These are phyloP conservation scores for Protophormia terraenovae DNA, from an alignment of 2,888 invertebrate genomes.

Conservation along the genomic window DNA sequence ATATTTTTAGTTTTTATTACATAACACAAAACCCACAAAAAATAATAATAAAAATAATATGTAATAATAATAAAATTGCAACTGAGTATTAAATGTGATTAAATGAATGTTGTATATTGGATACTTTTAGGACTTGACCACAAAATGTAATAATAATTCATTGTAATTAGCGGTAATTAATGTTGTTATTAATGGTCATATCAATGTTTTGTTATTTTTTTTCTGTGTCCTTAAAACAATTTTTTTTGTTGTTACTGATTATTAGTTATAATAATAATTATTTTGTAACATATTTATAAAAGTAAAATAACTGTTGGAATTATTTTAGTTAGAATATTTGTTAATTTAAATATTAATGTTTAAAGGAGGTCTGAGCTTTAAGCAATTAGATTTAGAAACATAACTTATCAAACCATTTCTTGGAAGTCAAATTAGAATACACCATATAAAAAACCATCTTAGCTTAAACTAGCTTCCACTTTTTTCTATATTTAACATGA, in stretches of 20 bases:
- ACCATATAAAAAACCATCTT: too few relatives aligned
- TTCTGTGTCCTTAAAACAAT: background rate
- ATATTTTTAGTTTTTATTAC: background rate
- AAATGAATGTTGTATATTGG: too few relatives aligned
- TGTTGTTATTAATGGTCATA: slow-evolving; percentile 61
- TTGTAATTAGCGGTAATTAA: slow-evolving; percentile 68
- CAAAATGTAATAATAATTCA: slow-evolving; percentile 58
- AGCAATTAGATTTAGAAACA: too few relatives aligned
- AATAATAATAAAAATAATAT: background rate
- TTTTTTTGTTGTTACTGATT: background rate
- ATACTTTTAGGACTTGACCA: slow-evolving; percentile 30
- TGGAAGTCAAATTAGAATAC: too few relatives aligned
- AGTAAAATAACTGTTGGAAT: background rate
- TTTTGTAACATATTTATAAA: background rate
- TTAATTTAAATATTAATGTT: background rate
- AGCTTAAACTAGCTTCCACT: too few relatives aligned
- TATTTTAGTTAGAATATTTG: background rate
- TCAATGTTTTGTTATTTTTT: slow-evolving; percentile 11
- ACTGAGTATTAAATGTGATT: slow-evolving; percentile 52
- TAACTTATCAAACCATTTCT: too few relatives aligned
- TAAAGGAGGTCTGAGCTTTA: too few relatives aligned
- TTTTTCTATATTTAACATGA: too few relatives aligned
- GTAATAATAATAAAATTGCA: background rate
- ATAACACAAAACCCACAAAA: background rate
- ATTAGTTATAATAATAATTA: slow-evolving; percentile 10